A percentile compares a stretch with the other conserved stretches of the same genome.
These are phyloP conservation scores for Papilio dardanus DNA, from an alignment of 1,140 invertebrate genomes.

Conservation along the genomic window DNA sequence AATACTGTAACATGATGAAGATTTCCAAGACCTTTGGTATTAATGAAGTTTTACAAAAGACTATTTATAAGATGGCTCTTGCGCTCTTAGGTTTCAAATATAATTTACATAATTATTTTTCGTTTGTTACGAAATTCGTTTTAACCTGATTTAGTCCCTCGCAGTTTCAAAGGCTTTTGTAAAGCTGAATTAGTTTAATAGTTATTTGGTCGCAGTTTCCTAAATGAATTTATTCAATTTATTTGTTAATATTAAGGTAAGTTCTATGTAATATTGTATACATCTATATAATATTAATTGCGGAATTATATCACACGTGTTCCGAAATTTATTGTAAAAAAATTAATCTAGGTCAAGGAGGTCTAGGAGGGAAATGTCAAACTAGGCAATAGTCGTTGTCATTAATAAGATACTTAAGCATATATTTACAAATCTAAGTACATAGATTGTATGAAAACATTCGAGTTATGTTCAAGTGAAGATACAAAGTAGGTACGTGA, in stretches of 20 bases:
- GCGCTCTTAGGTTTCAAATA: conserved; percentile 1
- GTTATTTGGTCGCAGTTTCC: conserved; percentile 3
- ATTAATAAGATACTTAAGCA: too few species aligned
- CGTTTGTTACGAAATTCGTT: conserved; percentile 16
- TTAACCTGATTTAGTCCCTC: conserved; percentile 7
- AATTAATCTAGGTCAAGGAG: too few species aligned
- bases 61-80: neutral
- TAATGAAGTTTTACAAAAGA: conserved; percentile 3
- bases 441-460: conserved; percentile 13
- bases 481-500: neutral
- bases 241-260: neutral
- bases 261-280: too few species aligned
- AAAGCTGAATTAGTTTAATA: neutral
- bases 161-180: conserved; percentile 21
- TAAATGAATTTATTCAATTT: neutral
- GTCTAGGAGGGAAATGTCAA: too few species aligned
- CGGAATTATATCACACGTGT: too few species aligned
- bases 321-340: too few species aligned
- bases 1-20: neutral
- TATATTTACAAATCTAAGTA: neutral
- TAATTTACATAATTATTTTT: conserved; percentile 27
- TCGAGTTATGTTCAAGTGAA: neutral
- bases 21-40: neutral
- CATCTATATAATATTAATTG: too few species aligned
- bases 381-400: too few species aligned